Conservation (phyloP, 2,113 vertebrate species). For the Indicator maculatus region DNA sequence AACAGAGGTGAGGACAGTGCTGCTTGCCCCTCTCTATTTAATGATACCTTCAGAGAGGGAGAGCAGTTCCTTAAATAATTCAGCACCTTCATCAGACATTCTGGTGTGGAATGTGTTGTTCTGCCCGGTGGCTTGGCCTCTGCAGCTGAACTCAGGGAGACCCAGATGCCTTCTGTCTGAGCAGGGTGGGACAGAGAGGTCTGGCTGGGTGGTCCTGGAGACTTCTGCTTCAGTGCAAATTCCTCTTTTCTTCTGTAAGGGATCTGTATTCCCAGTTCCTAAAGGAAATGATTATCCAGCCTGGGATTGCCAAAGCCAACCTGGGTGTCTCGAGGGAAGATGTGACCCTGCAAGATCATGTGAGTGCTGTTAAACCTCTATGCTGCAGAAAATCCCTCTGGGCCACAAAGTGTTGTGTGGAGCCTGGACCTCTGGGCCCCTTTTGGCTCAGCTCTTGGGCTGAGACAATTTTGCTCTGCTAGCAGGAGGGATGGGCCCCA, state of each 20-base stretch:
- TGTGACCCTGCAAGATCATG: conserved; percentile 95
- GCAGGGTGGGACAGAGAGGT: not conserved
- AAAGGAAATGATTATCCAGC: conserved; percentile 98
- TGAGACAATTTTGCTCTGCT: not conserved
- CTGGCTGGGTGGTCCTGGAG: not conserved
- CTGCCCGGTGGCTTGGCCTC: not conserved
- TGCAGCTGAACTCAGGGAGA: not conserved
- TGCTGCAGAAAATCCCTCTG: not conserved
- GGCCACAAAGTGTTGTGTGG: not conserved
- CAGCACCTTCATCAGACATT: not conserved
- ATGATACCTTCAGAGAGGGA: not conserved
- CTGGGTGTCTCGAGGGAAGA: conserved; percentile 93
- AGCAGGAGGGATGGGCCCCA: not conserved
- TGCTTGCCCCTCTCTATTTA: not conserved
- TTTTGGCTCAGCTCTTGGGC: not conserved
- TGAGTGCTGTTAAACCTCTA: conserved; percentile 75
- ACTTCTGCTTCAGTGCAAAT: not conserved
- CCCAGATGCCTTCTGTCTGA: not conserved
- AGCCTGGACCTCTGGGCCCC: not conserved
- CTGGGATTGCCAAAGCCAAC: conserved; percentile 96
- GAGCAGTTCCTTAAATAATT: conserved; percentile 35
- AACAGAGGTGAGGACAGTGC: conserved; percentile 85
- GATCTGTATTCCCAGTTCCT: conserved; percentile 94
- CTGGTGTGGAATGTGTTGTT: not conserved
- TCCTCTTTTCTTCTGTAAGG: conserved; percentile 66